phyloP scores from a whole-genome alignment of 2,113 vertebrate genomes.

The Podarcis cretensis region DNA sequence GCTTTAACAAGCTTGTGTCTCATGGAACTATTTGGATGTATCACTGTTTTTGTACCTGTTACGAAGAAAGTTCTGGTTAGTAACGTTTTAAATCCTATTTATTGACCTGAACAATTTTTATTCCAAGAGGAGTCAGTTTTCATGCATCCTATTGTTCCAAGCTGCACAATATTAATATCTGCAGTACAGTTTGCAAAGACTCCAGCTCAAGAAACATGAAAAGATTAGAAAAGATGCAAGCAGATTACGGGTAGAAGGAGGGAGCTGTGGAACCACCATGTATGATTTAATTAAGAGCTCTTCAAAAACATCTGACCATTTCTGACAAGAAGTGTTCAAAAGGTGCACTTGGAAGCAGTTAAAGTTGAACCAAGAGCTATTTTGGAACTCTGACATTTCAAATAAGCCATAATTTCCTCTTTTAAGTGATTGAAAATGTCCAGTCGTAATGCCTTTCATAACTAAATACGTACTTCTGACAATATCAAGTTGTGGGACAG shows the following conservation, averaged over 20 bases:
- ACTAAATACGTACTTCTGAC: not conserved
- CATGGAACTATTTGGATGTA: too few relatives aligned
- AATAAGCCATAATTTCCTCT: not conserved
- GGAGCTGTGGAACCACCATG: not conserved
- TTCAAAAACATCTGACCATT: not conserved
- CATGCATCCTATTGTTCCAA: too few relatives aligned
- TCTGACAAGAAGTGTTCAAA: not conserved
- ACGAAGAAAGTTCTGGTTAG: too few relatives aligned
- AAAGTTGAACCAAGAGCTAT: not conserved
- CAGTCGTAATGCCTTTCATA: not conserved
- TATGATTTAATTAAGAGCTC: not conserved
- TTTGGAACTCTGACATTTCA: not conserved
- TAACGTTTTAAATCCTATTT: too few relatives aligned
- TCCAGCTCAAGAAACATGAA: not conserved
- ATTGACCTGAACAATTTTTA: not conserved
- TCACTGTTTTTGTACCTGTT: too few relatives aligned
- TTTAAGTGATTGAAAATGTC: not conserved
- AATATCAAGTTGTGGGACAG: not conserved
- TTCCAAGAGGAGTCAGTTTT: too few relatives aligned
- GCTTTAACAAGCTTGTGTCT: too few relatives aligned
- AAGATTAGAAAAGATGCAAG: not conserved
- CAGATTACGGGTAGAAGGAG: not conserved
- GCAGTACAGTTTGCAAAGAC: too few relatives aligned
- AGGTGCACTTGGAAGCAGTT: not conserved
- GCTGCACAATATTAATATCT: too few relatives aligned